A percentile compares a stretch with the other conserved stretches of the same genome.
Conservation (phyloP, 2,888 invertebrate genomes). For the Willowsia nigromaculata region DNA sequence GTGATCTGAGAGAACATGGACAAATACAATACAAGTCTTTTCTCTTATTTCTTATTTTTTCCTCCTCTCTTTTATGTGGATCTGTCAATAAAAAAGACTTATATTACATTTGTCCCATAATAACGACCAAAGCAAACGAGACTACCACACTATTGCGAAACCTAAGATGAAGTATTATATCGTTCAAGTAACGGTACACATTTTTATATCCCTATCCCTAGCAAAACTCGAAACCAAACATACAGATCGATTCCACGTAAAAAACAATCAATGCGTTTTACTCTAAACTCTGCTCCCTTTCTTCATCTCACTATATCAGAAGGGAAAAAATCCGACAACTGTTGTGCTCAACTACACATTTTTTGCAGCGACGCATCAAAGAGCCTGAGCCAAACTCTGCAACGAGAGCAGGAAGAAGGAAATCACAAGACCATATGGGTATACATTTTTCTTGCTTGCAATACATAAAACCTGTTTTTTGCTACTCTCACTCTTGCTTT, state of each 20-base stretch:
- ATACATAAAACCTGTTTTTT: constrained; percentile 2
- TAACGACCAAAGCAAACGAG: not conserved
- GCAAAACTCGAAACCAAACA: not conserved
- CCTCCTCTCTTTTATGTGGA: not conserved
- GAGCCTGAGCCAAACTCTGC: not conserved
- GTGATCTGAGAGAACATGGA: not conserved
- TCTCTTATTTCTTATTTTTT: not conserved
- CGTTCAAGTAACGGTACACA: not conserved
- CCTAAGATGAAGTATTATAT: not conserved
- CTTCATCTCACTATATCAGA: not conserved
- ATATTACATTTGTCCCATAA: constrained; percentile 12
- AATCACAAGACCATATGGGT: constrained; percentile 30
- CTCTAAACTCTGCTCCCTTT: not conserved
- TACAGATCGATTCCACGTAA: constrained; percentile 4
- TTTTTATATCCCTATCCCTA: not conserved
- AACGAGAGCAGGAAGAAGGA: constrained; percentile 25
- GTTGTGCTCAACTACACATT: constrained; percentile 4
- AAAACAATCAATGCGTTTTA: constrained; percentile 6
- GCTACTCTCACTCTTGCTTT: not conserved
- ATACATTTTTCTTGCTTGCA: not conserved
- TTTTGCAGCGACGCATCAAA: constrained; percentile 26
- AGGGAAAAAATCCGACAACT: constrained; percentile 13
- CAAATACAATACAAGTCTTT: not conserved
- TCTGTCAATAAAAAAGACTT: constrained; percentile 10
- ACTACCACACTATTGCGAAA: not conserved